Base-by-base conservation (phyloP, 2,797 vertebrate species). In the Chiloscyllium punctatum region DNA sequence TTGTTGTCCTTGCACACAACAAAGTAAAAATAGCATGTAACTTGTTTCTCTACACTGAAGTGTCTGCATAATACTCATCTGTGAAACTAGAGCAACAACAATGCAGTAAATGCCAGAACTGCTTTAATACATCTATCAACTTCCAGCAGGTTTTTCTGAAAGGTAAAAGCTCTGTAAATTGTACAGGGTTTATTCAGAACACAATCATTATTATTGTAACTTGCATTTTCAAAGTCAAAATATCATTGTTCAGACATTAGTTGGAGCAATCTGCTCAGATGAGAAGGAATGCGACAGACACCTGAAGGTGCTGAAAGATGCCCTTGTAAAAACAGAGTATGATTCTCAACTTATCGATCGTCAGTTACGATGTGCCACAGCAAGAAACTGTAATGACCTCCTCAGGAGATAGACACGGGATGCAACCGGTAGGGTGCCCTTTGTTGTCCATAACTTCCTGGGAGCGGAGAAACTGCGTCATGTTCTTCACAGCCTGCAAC, bases 181-280 rank as follows among this genome's bases (percentile, higher is more conserved):
- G 25, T 16, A 62, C 57, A 66, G 5, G n/a, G 16, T n/a, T 91
- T 91, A 66, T 91, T 66, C 33, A 91, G 53, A 62, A 66, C 87
- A 33, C 4, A 5, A 23, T 18, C 18, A 57, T 88, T 18, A 62
- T 90, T 62, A 21, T 90, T 77, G 27, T 90, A 90, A 90, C 33
- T 90, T 90, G 53, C 5, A 4, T n/a, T 62, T 18, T 57, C 88
- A 91, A 91, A 91, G 88, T 57, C 88, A 91, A 91, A 66, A 91
- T 66, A 33, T 18, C 62, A 57, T 66, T 66, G 13, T 15, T 62
- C 53, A 62, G 27, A 16, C 51, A 62, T 62, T 25, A 62, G 57
- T 62, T 62, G 57, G 82, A 91, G 57, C 57, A 91, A 21, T 48
- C 42, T 48, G 0, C 1, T 48, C 42, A 48, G 42, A 1, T 48